These are phyloP conservation scores for Thunnus albacares DNA, from an alignment of 2,797 vertebrate genomes.

Conservation along the genomic window DNA sequence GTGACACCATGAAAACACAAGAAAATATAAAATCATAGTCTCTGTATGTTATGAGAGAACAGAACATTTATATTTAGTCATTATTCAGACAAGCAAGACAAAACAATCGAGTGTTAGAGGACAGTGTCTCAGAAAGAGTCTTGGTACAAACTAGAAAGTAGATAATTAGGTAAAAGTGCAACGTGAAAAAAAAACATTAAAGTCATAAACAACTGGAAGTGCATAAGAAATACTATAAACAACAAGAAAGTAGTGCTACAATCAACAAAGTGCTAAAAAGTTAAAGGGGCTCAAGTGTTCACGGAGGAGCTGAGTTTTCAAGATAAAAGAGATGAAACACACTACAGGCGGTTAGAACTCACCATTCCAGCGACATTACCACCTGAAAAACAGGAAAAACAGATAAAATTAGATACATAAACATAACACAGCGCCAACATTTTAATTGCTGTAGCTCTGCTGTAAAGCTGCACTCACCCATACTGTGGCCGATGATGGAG, in stretches of 20 bases:
- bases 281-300: no score
- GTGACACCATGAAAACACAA: constrained; percentile 27
- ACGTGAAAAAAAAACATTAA: neutral
- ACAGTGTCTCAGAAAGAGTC: no score
- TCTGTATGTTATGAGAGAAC: neutral
- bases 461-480: constrained; percentile 88
- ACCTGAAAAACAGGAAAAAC: constrained; percentile 78
- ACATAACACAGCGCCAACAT: neutral
- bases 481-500: constrained; percentile 94
- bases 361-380: constrained; percentile 80
- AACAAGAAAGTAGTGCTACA: neutral
- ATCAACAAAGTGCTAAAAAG: no score
- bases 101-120: no score
- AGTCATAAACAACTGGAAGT: neutral
- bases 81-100: no score
- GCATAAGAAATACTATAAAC: no score
- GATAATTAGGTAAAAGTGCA: no score
- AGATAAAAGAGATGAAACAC: neutral
- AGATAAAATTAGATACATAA: neutral
- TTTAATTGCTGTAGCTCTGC: neutral
- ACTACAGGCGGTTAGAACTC: neutral
- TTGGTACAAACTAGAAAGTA: no score
- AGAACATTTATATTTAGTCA: neutral
- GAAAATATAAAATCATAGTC: no score
- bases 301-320: neutral